These are phyloP conservation scores for Adrianichthys oophorus DNA, from an alignment of 2,797 vertebrate species.

Conservation along the genomic window DNA sequence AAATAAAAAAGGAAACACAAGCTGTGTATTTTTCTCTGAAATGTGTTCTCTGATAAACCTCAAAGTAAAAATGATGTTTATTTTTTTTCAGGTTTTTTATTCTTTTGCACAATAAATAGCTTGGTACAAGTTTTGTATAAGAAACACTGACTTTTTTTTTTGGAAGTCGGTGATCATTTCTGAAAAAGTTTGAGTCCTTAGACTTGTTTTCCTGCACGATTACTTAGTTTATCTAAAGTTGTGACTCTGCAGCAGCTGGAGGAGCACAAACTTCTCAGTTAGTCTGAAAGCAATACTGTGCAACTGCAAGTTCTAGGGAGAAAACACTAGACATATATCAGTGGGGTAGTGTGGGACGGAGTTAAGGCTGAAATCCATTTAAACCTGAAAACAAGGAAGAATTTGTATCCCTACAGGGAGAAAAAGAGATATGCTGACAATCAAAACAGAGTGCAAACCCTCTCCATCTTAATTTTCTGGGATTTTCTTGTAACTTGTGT, in stretches of 20 bases:
- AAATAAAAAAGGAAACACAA: no score
- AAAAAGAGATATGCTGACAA: background rate
- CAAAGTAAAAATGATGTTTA: background rate
- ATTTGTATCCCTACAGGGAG: background rate
- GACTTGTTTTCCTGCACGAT: constrained; percentile 25
- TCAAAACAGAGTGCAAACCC: background rate
- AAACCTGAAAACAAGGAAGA: background rate
- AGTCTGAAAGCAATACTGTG: background rate
- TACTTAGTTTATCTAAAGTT: constrained; percentile 29
- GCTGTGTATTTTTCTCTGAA: no score
- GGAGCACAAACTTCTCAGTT: constrained; percentile 12
- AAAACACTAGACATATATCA: background rate
- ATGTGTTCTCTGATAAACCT: background rate
- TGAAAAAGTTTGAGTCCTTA: constrained; percentile 1
- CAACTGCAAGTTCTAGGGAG: background rate
- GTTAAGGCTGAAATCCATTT: background rate
- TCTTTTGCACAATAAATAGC: background rate
- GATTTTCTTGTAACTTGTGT: no score
- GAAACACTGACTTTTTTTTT: no score
- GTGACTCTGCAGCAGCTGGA: constrained; percentile 9
- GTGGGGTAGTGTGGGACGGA: background rate
- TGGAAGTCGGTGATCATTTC: no score
- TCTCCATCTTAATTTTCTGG: background rate
- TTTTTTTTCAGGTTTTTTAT: background rate
- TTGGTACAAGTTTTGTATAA: background rate